Conservation (phyloP, 2,113 vertebrate genomes). For the Mastomys natalensis region DNA sequence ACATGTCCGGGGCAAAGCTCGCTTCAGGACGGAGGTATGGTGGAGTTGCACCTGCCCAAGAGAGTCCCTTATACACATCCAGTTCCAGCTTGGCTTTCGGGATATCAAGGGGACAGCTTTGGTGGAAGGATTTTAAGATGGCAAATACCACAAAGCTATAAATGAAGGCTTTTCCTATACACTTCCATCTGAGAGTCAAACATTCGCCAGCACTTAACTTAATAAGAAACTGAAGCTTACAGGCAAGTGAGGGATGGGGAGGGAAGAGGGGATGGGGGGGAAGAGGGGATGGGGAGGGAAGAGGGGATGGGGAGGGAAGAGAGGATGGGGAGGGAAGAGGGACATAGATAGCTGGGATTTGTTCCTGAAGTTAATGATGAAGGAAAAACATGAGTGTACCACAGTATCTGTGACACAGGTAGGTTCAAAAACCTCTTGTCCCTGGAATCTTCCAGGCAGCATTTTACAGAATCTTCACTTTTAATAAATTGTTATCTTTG, state of each 20-base stretch:
- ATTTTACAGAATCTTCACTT: not conserved
- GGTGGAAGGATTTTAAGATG: not conserved
- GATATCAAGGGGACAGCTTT: not conserved
- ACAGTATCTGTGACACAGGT: not conserved
- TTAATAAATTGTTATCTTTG: not conserved
- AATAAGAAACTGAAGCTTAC: not conserved
- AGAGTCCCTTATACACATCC: not conserved
- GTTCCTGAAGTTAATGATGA: not conserved
- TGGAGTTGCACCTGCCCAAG: not conserved
- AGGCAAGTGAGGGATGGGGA: not conserved
- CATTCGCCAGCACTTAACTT: not conserved
- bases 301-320: too few relatives aligned
- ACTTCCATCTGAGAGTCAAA: not conserved
- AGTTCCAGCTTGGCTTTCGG: not conserved
- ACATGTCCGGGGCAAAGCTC: rapidly evolving
- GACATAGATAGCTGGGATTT: not conserved
- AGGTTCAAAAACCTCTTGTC: not conserved
- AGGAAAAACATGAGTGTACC: not conserved
- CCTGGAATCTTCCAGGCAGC: not conserved
- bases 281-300: too few relatives aligned
- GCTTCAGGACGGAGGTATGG: not conserved
- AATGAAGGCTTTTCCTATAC: not conserved
- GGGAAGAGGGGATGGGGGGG: too few relatives aligned
- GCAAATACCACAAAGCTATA: not conserved
- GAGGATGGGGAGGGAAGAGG: too few relatives aligned